Base-by-base conservation (phyloP, 2,113 vertebrate genomes). In the Forbesichthys agassizii region DNA sequence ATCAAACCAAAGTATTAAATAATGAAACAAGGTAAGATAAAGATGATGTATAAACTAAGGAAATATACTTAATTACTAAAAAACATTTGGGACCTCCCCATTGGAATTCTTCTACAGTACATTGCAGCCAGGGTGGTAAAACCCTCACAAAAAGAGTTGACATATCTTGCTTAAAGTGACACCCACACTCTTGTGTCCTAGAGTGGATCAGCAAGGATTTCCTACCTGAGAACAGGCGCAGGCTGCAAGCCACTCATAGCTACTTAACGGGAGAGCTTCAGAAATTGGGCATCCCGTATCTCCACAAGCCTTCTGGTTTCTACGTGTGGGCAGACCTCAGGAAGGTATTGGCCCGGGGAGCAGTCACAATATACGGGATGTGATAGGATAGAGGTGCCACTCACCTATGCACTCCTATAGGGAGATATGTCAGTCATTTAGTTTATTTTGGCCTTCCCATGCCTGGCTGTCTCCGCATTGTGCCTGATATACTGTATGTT, bases 271-370 rank as follows among this genome's bases (percentile, higher is more conserved):
- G 90, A 48, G 94, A 97, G 85, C 92, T 99, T 80, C 90, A 68
- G 82, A 86, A 81, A 1, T 77, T 98, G 58, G 93, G 93, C 3
- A 69, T 98, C 71, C 95, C 95, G 10, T 96, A 94, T 71, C 91
- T 99, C 69, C 88, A 94, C 76, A 87, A 93, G 2, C 89, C 92
- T 0, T 94, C 95, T 0, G 90, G 96, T 14, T 93, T 98, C 80
- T 98, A 94, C 74, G 87, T 98, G 71, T 99, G 98, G 98, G 93
- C 92, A 0, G 95, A 99, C 75, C 88, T 99, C 84, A 94, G 95
- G 71, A 95, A 98, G 95, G 97, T 99, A 79, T 68, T 11, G 0
- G 16, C 12, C 56, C 33, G 20, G 33, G 53, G 36, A 13, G 69
- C 53, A 33, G 12, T 0, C 20, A 47, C 27, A 33, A 12, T 48